Base-by-base conservation (phyloP, 2,888 invertebrate genomes). In the Leptura quadrifasciata region DNA sequence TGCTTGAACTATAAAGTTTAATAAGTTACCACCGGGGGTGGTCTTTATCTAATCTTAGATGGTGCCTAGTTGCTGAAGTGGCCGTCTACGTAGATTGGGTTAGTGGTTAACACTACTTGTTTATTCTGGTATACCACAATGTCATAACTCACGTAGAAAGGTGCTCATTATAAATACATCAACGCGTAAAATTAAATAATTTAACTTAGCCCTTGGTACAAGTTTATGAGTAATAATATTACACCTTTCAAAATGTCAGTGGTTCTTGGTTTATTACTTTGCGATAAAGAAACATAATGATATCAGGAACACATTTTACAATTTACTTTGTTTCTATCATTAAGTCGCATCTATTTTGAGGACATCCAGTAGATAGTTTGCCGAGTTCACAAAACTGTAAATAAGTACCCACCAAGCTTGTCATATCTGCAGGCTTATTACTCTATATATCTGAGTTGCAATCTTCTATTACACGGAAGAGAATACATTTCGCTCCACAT, bases 1-100 rank as follows among this genome's bases (percentile, higher is more conserved):
- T 82, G 81, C 73, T 81, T 78, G 80, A 82, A 82, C 84, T 81
- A 84, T 84, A 83, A 84, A 84, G 81, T 84, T 83, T 69, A 68
- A 68, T 57, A 68, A 55, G 68, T 57, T 57, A 79, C 81, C 80
- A 80, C 76, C 82, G 76, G 74, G 80, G 80, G 81, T 76, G 77
- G 82, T 75, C 79, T 83, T 81, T 81, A 70, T 80, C 78, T 78
- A 76, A 75, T 79, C 76, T 76, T 69, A 31, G 69, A 60, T 60
- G 76, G 73, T 71, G 54, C 17, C 60, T 27, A 63, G 60, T 61
- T 24, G 60, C 27, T 21, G n/a, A 61, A 74, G 47, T 54, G 60
- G 39, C 15, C 57, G 17, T 54, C 55, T 55, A 65, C 72, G 72
- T 65, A 65, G 57, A 20, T 58, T 65, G 72, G n/a, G 39, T 70